Base-by-base conservation (phyloP, 2,888 invertebrate species). In the Lithophane ornitopus region DNA sequence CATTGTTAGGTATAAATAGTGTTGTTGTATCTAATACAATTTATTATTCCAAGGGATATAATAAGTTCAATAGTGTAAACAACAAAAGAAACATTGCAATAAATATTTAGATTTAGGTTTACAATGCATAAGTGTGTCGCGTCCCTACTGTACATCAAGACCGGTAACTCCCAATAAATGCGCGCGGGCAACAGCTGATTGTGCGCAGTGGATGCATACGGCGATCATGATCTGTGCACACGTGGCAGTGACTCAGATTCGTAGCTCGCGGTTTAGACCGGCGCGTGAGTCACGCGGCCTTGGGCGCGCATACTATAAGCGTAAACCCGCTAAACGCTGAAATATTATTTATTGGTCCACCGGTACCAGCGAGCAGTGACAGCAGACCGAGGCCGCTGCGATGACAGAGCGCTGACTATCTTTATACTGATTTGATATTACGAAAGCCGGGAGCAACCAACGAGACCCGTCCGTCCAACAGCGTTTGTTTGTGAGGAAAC, bases 221-320 rank as follows among this genome's bases (percentile, higher is more conserved):
- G 76, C 58, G 68, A 70, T 78, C 65, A 56, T 83, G 78, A 85
- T 84, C 82, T 79, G 83, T 81, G 87, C 90, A 92, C 92, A 91
- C 92, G 91, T 90, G 91, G 86, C 84, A 87, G 82, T 94, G 93
- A 93, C 90, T 93, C 91, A 92, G 91, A 85, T 93, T 92, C 89
- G 89, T 89, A 90, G 92, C 90, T 92, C 92, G 90, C 87, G 89
- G 93, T 90, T 91, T 90, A 90, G 90, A 89, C 90, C 90, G 85
- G 90, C 87, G 90, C 93, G 93, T 96, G 96, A 96, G 89, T 96
- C 96, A 96, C 87, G 71, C 92, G 95, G 91, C 96, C 96, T 96
- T 96, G 95, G 90, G 90, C 86, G 85, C 89, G 76, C 90, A 90
- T 88, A 89, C 86, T 89, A 82, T 82, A 90, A 90, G 89, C 92